Base-by-base conservation (phyloP, 1,140 invertebrate species). In the Neotoxoptera formosana region DNA sequence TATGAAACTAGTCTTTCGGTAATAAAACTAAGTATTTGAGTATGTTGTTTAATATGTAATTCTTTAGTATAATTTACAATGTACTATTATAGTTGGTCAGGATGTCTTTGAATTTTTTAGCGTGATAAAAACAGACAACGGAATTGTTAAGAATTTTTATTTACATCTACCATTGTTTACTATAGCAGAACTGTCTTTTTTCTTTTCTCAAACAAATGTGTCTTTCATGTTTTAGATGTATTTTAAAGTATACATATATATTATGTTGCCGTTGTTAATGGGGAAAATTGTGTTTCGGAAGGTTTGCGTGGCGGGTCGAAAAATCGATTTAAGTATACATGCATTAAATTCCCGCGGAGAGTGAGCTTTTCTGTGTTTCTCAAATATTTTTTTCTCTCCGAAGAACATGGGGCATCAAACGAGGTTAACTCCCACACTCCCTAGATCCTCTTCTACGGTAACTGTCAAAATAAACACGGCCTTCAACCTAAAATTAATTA, bases 401-500 rank as follows among this genome's bases (percentile, higher is more conserved):
- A 23, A 81, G 20, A 81, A 41, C 21, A 83, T 14, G 36, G 21
- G 81, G 20, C 14, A 41, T 41, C 83, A 45, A 84, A 84, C 9
- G 21, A 41, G 21, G 34, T 84, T 84, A 84, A 45, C 83, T 41
- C 20, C 21, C 83, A 76, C 45, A 9, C 23, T 84, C 83, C 3
- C 36, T 25, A 25, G 21, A 84, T 84, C 30, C 45, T n/a, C 84
- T 20, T n/a, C 84, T 20, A 9, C 6, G 2, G 90, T 76, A 91
- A 76, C 21, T n/a, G 56, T 91, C 56, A 91, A 91, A 60, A 91
- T n/a, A 76, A 91, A 91, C 90, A 91, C 11, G 36, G 20, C 21
- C 56, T 90, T 17, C 36, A 6, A 45, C 20, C 9, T 76, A 30
- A 91, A 91, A 91, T 91, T 91, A 91, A 67, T 91, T 91, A 91